Conservation (phyloP, 2,113 vertebrate genomes). For the Muntiacus reevesi region DNA sequence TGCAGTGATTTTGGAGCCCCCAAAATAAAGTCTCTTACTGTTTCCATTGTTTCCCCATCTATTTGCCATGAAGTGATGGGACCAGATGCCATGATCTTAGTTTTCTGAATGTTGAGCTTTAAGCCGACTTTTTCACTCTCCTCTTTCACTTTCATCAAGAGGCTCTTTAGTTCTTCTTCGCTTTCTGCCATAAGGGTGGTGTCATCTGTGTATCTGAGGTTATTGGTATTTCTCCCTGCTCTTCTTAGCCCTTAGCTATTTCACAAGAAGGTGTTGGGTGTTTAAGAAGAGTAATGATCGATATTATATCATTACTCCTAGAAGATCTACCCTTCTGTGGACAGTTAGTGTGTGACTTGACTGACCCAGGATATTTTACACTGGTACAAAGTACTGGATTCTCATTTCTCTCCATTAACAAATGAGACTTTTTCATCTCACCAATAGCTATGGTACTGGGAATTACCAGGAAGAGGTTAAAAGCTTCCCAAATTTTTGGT, state of each 20-base stretch:
- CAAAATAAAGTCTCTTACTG: not conserved
- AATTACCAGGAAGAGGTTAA: not conserved
- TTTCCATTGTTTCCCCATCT: not conserved
- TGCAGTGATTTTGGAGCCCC: not conserved
- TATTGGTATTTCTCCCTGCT: not conserved
- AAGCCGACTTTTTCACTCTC: not conserved
- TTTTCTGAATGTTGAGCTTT: not conserved
- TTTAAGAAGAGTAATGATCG: not conserved
- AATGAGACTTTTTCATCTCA: not conserved
- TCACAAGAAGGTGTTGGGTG: not conserved
- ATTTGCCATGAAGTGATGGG: not conserved
- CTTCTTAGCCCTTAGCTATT: not conserved
- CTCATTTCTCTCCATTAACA: constrained; percentile 14
- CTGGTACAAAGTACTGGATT: not conserved
- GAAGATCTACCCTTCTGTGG: not conserved
- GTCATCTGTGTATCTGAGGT: not conserved
- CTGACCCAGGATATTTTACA: not conserved
- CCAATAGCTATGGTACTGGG: not conserved
- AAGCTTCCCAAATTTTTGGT: not conserved
- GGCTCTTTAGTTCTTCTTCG: not conserved
- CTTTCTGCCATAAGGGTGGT: not conserved
- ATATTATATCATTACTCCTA: not conserved
- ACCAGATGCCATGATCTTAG: not conserved
- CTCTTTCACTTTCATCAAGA: not conserved
- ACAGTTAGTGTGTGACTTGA: not conserved